Conservation (phyloP, 2,888 invertebrate genomes). For the Oscheius onirici region DNA sequence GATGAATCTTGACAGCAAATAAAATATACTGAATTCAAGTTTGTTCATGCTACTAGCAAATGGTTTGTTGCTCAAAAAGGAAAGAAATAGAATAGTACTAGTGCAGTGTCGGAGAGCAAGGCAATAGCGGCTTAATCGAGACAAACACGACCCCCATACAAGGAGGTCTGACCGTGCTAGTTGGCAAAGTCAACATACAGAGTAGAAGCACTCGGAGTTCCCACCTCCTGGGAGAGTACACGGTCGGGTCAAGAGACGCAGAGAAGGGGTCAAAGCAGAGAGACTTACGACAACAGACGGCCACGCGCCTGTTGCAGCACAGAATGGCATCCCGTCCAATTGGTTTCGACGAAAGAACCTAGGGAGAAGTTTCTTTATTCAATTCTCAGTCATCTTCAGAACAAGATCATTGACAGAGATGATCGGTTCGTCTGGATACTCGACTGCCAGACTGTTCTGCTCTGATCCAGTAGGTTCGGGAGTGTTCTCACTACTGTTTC, state of each 20-base stretch:
- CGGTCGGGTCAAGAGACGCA: constrained; percentile 14
- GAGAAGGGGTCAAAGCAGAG: constrained; percentile 22
- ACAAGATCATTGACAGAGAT: too few species aligned
- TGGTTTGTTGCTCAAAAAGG: too few species aligned
- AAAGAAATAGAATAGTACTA: background rate
- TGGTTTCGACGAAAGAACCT: too few species aligned
- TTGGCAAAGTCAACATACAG: constrained; percentile 9
- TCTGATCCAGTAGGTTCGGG: too few species aligned
- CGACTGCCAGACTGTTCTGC: too few species aligned
- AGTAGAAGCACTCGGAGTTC: constrained; percentile 6
- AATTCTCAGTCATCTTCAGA: too few species aligned
- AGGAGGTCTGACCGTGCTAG: constrained; percentile 1
- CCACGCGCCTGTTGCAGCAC: constrained; percentile 20
- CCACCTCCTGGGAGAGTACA: constrained; percentile 4
- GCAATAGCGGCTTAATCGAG: constrained; percentile 13
- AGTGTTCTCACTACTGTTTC: too few species aligned
- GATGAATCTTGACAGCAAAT: too few species aligned
- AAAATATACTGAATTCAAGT: too few species aligned
- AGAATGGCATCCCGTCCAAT: background rate
- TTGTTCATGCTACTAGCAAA: too few species aligned
- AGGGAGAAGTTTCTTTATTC: too few species aligned
- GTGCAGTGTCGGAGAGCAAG: background rate
- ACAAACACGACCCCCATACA: constrained; percentile 14
- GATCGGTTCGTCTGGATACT: too few species aligned
- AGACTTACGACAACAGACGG: constrained; percentile 12